phyloP scores from a whole-genome alignment of 2,888 invertebrate genomes.

The Amblyjoppa fuscipennis region DNA sequence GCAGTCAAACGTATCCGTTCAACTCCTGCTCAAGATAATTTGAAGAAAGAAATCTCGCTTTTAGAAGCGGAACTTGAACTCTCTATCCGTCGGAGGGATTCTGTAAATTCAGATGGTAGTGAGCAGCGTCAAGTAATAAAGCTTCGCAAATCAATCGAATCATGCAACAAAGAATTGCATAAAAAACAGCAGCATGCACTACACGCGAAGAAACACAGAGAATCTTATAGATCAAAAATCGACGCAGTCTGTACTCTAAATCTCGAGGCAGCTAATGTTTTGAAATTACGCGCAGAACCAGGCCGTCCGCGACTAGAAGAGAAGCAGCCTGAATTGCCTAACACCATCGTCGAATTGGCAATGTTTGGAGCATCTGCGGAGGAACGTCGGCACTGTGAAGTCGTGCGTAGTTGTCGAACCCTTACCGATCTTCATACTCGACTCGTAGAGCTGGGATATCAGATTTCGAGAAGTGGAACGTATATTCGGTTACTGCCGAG shows the following conservation, averaged over 20 bases:
- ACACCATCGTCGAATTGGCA: conserved; percentile 78
- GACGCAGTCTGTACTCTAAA: conserved; percentile 11
- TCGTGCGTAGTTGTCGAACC: conserved; percentile 70
- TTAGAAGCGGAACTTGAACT: conserved; percentile 17
- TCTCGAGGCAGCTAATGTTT: conserved; percentile 33
- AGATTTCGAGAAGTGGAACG: conserved; percentile 66
- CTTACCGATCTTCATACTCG: conserved; percentile 66
- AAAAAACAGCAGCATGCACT: conserved; percentile 46
- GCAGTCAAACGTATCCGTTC: background rate
- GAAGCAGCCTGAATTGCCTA: conserved; percentile 75
- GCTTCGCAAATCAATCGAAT: conserved; percentile 43
- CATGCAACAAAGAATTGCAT: conserved; percentile 40
- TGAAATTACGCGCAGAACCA: conserved; percentile 58
- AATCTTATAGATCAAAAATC: background rate
- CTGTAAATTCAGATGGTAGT: background rate
- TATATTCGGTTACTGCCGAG: conserved; percentile 73
- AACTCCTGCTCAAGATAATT: background rate
- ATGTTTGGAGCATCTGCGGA: conserved; percentile 76
- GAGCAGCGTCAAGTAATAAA: conserved; percentile 45
- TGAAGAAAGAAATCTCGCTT: conserved; percentile 4
- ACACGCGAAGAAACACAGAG: conserved; percentile 54
- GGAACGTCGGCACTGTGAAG: conserved; percentile 73
- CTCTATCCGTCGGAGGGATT: background rate
- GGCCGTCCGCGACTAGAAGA: conserved; percentile 76
- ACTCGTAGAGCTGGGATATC: conserved; percentile 55